phyloP scores from a whole-genome alignment of 2,113 vertebrate genomes.

The Ctenodactylus gundi region DNA sequence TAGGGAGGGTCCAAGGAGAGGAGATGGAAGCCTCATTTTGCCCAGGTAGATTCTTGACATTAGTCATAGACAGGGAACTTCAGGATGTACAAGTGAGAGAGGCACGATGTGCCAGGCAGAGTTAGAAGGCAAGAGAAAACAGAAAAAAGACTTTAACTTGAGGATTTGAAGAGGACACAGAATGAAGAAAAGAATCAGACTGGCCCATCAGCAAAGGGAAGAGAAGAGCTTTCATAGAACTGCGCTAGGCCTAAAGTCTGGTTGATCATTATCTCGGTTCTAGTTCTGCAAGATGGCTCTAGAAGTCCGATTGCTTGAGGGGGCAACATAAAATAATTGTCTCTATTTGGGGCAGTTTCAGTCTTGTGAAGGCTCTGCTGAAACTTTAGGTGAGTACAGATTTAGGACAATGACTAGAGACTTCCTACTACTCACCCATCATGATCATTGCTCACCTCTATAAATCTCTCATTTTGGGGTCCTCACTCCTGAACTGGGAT shows the following conservation, averaged over 20 bases:
- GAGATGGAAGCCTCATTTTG: neutral
- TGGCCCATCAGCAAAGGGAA: neutral
- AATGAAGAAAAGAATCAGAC: neutral
- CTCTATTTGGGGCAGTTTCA: neutral
- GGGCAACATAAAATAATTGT: neutral
- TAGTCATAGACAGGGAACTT: neutral
- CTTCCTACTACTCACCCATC: neutral
- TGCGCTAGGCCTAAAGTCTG: neutral
- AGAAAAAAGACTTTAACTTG: neutral
- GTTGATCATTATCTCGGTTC: neutral
- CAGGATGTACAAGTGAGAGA: neutral
- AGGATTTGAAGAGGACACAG: neutral
- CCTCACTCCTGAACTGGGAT: neutral
- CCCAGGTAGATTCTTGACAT: neutral
- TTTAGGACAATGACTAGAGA: neutral
- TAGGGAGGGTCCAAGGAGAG: neutral
- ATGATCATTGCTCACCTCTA: neutral
- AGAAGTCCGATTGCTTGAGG: neutral
- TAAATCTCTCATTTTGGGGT: neutral
- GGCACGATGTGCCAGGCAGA: neutral
- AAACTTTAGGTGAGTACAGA: neutral
- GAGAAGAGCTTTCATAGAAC: neutral
- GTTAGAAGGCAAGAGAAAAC: neutral
- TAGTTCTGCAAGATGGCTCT: neutral
- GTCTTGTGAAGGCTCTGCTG: neutral